Base-by-base conservation (phyloP, 2,888 invertebrate genomes). In the Aphidius colemani region DNA sequence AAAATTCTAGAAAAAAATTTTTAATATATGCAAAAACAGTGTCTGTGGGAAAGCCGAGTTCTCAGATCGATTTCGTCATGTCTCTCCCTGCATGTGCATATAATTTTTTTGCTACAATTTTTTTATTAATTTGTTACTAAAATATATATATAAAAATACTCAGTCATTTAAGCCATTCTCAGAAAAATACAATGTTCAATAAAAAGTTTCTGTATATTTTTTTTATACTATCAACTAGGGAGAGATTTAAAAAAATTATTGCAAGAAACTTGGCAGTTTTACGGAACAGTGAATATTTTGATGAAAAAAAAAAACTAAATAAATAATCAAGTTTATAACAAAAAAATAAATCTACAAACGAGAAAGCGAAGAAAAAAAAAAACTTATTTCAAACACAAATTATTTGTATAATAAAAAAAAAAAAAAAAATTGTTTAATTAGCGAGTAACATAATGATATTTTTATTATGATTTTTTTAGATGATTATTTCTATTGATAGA, bases 1-100 rank as follows among this genome's bases (percentile, higher is more conserved):
- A 60, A 64, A 60, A 40, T 44, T 55, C 39, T 11, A 43, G 46
- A 59, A 44, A 30, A 58, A 59, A 61, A 59, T 30, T 50, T 39
- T 55, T 53, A 62, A 64, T 66, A 51, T 66, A 63, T 63, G 59
- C 63, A 53, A 45, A 18, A 41, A 30, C 18, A 63, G 55, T n/a
- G 30, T 44, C 59, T 58, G 63, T 64, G 63, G 63, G 63, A 63
- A 63, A 59, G 11, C 53, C 18, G 43, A 53, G n/a, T 40, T 57
- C 30, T 6, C 11, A 56, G 13, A 64, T 64, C 49, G 59, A 64
- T 59, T 64, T 59, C 53, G 40, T 46, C n/a, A 53, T 9, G 46
- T 13, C 11, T 13, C 13, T 30, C 30, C 5, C 30, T 0, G 3
- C 30, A 30, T 48, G 48, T 10, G 8, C 13, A 13, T 13, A 48